Evolutionary conservation across 2,113 vertebrate genomes (phyloP).

Genomic region (Garra rufa): DNA sequence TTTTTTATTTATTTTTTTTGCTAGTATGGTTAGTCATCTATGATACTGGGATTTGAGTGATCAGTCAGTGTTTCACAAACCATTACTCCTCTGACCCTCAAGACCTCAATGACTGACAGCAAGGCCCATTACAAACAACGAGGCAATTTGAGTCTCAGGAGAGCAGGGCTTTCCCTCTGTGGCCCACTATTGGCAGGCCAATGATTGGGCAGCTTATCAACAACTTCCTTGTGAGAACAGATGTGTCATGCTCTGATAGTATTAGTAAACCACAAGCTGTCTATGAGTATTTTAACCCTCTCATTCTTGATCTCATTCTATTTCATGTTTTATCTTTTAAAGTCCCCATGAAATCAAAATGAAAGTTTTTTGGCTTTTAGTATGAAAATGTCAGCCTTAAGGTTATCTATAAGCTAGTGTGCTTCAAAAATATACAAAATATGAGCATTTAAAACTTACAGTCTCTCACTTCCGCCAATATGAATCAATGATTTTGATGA

Average conservation of each 20-base stretch:
- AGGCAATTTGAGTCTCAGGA: background rate
- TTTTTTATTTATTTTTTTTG: too few relatives aligned
- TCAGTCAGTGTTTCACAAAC: constrained; percentile 23
- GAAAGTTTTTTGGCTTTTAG: too few relatives aligned
- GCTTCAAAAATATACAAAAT: too few relatives aligned
- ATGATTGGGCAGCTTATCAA: constrained; percentile 31
- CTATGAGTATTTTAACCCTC: background rate
- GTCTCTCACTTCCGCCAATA: too few relatives aligned
- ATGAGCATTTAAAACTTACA: too few relatives aligned
- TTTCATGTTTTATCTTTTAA: background rate
- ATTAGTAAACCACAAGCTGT: background rate
- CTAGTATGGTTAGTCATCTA: constrained; percentile 18
- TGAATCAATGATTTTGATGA: too few relatives aligned
- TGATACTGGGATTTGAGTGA: constrained; percentile 27
- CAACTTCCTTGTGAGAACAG: constrained; percentile 27
- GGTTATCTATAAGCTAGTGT: too few relatives aligned
- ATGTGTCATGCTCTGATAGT: background rate
- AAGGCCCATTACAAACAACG: constrained; percentile 26
- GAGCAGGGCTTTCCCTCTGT: background rate
- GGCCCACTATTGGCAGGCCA: constrained; percentile 32
- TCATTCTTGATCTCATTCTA: background rate
- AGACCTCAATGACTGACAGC: constrained; percentile 1
- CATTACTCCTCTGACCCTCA: background rate
- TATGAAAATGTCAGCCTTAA: too few relatives aligned
- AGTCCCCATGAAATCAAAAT: too few relatives aligned